Base-by-base conservation (phyloP, 2,797 vertebrate genomes). In the Buceros bicornis region DNA sequence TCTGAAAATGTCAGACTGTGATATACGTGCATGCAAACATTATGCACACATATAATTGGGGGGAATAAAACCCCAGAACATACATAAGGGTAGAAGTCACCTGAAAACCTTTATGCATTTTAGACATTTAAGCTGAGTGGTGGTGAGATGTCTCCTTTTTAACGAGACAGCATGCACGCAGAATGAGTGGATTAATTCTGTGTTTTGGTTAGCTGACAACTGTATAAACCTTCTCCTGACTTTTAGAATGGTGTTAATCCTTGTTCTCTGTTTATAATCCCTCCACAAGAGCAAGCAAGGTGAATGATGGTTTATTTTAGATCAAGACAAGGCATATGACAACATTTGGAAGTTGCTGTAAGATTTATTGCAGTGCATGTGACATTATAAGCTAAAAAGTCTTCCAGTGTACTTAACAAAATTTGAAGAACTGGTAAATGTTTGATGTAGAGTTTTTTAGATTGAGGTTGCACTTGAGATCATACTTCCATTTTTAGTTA, bases 171-270 rank as follows among this genome's bases (percentile, higher is more conserved):
- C 37, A 48, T 81, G 56, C 33, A 65, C 1, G 4, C 53, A 64
- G 74, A 54, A 91, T 89, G 87, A 95, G 66, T 87, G 92, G 97
- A 97, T 98, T 97, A 97, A 94, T 97, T 97, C 90, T 90, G 37
- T 74, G 82, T 96, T 96, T 81, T 92, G 78, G 92, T 77, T 97
- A 97, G 93, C 71, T 94, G 87, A 92, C 93, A 95, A 88, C 90
- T 96, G 95, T 92, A 95, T 97, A 97, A 97, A 97, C 94, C 69
- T 81, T 83, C 48, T 93, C 73, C 74, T 94, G 96, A 97, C 97
- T 97, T 97, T 91, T 95, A 94, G 91, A 97, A 96, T 97, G 91
- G 64, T 97, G 96, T 89, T 98, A 98, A 98, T 98, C 98, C 97
- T 93, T 8, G 6, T 94, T 94, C 45, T 85, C 95, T 95, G 80